A percentile compares a stretch with the other conserved stretches of the same genome.
These are phyloP conservation scores for Lypha dubia DNA, from an alignment of 2,888 invertebrate genomes.

Conservation along the genomic window DNA sequence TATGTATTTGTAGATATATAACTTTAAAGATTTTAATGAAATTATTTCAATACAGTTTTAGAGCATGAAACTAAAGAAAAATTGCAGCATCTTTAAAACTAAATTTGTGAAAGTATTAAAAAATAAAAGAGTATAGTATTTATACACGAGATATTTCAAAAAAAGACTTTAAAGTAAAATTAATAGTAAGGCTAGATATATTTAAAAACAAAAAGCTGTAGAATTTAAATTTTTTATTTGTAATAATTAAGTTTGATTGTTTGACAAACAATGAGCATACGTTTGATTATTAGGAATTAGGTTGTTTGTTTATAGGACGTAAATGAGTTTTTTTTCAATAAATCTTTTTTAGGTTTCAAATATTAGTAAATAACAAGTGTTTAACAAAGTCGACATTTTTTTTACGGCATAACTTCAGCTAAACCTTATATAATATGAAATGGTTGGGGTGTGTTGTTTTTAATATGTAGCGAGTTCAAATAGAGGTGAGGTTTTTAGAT, in stretches of 20 bases:
- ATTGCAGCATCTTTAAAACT: conserved; percentile 8
- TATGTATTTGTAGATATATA: neutral
- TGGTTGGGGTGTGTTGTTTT: conserved; percentile 31
- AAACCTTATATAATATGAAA: conserved; percentile 56
- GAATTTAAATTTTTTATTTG: conserved; percentile 12
- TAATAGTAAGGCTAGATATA: neutral
- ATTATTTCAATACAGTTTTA: neutral
- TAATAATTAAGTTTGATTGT: conserved; percentile 59
- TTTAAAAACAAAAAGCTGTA: neutral
- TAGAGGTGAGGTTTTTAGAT: conserved; percentile 15
- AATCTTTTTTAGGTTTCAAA: conserved; percentile 18
- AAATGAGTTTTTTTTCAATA: conserved; percentile 23
- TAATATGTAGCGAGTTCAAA: conserved; percentile 43
- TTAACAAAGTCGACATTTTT: conserved; percentile 55
- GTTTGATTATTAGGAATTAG: conserved; percentile 63
- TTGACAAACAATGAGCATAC: conserved; percentile 62
- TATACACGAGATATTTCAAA: conserved; percentile 13
- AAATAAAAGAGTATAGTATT: conserved; percentile 10
- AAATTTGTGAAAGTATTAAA: neutral
- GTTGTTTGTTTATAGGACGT: conserved; percentile 63
- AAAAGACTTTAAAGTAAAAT: neutral
- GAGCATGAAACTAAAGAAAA: conserved; percentile 4
- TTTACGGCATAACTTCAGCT: conserved; percentile 21
- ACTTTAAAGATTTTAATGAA: neutral
- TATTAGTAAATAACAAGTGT: conserved; percentile 62